Conservation (phyloP, 2,113 vertebrate genomes). For the Notarius lentiginosus region DNA sequence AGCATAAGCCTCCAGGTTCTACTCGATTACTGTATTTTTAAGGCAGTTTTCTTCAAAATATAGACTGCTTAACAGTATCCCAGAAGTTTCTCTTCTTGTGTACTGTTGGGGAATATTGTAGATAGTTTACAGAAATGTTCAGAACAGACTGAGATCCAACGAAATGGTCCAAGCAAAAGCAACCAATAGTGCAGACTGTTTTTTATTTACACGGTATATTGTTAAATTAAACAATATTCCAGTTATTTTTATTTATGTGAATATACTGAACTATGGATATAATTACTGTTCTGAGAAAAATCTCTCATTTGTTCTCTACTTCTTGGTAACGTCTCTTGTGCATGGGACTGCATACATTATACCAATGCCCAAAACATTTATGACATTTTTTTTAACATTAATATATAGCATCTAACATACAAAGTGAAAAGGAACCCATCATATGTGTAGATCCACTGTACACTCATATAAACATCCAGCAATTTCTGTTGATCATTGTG, state of each 20-base stretch:
- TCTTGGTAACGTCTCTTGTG: background rate
- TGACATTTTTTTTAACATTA: background rate
- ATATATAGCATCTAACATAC: constrained; percentile 5
- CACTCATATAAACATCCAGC: constrained; percentile 19
- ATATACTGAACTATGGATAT: background rate
- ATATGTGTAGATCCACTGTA: constrained; percentile 4
- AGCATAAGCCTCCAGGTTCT: background rate
- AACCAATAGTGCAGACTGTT: background rate
- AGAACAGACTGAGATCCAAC: background rate
- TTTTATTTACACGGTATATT: background rate
- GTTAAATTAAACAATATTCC: background rate
- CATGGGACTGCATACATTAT: background rate
- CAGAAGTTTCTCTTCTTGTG: constrained; percentile 21
- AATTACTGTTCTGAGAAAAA: background rate
- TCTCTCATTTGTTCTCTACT: background rate
- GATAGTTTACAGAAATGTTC: constrained; percentile 23
- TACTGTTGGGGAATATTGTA: background rate
- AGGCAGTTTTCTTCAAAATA: background rate
- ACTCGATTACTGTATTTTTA: background rate
- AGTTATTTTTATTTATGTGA: background rate
- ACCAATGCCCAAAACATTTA: background rate
- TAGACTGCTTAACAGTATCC: background rate
- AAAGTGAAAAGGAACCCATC: constrained; percentile 3
- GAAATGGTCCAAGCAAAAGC: background rate
- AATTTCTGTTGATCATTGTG: background rate